A percentile compares a stretch with the other conserved stretches of the same genome.
phyloP scores from a whole-genome alignment of 2,888 invertebrate species.

The Lottia gigantea region DNA sequence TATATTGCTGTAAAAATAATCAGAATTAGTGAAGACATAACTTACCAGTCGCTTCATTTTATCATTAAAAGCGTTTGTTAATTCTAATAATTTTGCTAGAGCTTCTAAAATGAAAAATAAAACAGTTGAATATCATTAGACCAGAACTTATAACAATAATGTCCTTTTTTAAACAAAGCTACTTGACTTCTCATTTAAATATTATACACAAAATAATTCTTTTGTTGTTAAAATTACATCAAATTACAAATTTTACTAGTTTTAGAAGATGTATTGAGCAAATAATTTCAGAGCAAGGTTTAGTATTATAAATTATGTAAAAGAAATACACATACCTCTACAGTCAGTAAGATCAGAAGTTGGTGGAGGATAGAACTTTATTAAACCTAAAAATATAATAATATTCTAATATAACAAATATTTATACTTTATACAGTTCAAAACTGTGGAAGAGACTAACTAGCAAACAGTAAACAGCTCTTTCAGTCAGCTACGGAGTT shows the following conservation, averaged over 20 bases:
- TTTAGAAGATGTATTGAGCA: background rate
- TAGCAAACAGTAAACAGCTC: too few species aligned
- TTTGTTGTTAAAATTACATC: too few species aligned
- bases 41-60: conserved; percentile 41
- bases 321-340: conserved; percentile 42
- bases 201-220: too few species aligned
- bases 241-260: too few species aligned
- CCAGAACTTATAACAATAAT: too few species aligned
- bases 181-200: too few species aligned
- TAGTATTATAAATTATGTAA: background rate
- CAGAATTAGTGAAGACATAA: background rate
- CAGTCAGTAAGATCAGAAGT: conserved; percentile 68
- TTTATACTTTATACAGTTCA: too few species aligned
- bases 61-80: conserved; percentile 36
- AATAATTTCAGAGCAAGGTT: background rate
- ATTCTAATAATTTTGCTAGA: conserved; percentile 42
- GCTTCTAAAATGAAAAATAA: conserved; percentile 37
- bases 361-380: conserved; percentile 75
- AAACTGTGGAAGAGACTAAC: too few species aligned
- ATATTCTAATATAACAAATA: background rate
- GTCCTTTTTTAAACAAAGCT: too few species aligned
- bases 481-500: too few species aligned
- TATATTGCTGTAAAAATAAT: too few species aligned
- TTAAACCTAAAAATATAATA: conserved; percentile 72
- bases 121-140: too few species aligned